phyloP scores from a whole-genome alignment of 2,888 invertebrate species.

The Pseudolycoriella hygida region DNA sequence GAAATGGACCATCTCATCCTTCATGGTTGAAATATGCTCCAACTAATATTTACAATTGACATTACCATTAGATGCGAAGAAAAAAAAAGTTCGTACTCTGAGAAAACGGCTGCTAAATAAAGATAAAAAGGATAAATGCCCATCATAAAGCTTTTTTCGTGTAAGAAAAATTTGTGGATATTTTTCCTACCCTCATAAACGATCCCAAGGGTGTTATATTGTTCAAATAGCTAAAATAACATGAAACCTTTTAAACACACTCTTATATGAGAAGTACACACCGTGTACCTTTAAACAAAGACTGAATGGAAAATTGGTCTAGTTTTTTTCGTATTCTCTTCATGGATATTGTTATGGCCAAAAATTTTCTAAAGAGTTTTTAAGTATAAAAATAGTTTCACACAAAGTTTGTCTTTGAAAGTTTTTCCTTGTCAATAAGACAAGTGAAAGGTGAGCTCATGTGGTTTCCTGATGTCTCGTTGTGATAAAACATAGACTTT shows the following conservation, averaged over 20 bases:
- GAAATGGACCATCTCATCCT: no score
- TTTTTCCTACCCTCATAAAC: slow-evolving; percentile 1
- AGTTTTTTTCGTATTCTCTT: no score
- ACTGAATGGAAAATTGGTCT: background rate
- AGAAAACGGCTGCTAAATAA: slow-evolving; percentile 1
- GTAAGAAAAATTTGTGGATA: slow-evolving; percentile 1
- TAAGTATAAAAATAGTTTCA: no score
- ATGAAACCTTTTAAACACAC: slow-evolving; percentile 1
- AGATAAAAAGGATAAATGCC: slow-evolving; percentile 1
- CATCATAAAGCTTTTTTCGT: slow-evolving; percentile 1
- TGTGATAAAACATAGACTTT: no score
- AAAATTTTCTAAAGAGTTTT: no score
- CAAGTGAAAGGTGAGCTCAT: no score
- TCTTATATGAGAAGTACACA: background rate
- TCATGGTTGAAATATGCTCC: background rate
- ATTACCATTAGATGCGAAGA: background rate
- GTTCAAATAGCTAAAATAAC: slow-evolving; percentile 1
- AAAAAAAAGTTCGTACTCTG: background rate
- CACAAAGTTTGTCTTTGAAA: no score
- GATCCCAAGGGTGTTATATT: slow-evolving; percentile 1
- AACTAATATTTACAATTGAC: slow-evolving; percentile 1
- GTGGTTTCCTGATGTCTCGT: no score
- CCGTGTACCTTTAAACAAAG: background rate
- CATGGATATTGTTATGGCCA: no score
- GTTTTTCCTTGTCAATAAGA: no score